phyloP scores from a whole-genome alignment of 2,113 vertebrate genomes.

The Lophius piscatorius region DNA sequence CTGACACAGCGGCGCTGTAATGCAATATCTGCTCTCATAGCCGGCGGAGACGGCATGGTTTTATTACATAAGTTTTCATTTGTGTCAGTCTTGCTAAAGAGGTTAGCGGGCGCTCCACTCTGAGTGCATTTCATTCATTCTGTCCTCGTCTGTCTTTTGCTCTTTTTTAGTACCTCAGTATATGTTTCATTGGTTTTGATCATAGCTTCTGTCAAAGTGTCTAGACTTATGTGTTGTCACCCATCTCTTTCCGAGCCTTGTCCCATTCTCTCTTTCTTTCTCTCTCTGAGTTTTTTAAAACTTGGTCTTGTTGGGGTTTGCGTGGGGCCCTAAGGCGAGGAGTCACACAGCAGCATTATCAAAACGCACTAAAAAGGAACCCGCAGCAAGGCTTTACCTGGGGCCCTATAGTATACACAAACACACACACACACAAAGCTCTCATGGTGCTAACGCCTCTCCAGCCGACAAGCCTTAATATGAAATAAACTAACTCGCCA shows the following conservation, averaged over 20 bases:
- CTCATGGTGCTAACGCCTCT: constrained; percentile 55
- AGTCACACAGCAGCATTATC: constrained; percentile 65
- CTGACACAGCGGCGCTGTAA: constrained; percentile 45
- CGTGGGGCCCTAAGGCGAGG: constrained; percentile 51
- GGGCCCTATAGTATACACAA: constrained; percentile 27
- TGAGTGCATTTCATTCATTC: not conserved
- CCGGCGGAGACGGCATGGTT: constrained; percentile 46
- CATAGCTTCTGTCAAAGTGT: constrained; percentile 3
- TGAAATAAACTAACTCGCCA: constrained; percentile 73
- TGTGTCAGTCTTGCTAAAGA: constrained; percentile 67
- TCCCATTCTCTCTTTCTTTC: constrained; percentile 6
- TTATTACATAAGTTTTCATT: constrained; percentile 74
- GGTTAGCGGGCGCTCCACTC: constrained; percentile 27
- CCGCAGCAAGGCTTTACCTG: constrained; percentile 52
- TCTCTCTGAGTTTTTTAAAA: constrained; percentile 31
- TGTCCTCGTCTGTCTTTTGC: not conserved
- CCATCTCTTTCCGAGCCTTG: not conserved
- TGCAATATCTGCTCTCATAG: constrained; percentile 64
- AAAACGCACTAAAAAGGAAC: constrained; percentile 73
- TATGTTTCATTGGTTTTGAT: not conserved
- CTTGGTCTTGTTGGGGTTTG: constrained; percentile 46
- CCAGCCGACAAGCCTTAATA: constrained; percentile 67
- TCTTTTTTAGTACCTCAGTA: not conserved
- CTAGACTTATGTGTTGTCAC: no score
- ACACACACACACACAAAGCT: constrained; percentile 20